phyloP scores from a whole-genome alignment of 2,888 invertebrate species.

The Schrankia costaestrigalis region DNA sequence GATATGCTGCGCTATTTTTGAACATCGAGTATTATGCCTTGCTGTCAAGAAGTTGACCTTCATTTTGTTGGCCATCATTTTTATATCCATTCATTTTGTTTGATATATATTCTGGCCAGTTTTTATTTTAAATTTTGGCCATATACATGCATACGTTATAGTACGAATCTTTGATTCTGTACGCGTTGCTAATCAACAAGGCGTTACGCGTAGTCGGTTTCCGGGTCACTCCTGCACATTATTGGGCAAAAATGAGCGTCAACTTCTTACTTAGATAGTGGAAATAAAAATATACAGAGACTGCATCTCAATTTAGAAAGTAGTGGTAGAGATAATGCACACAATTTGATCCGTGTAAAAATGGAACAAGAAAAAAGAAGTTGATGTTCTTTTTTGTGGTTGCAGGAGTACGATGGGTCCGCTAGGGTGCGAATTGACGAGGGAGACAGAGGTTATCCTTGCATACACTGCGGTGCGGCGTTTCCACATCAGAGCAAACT shows the following conservation, averaged over 20 bases:
- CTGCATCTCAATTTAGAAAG: conserved; percentile 79
- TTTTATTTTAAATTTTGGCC: conserved; percentile 70
- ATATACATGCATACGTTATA: conserved; percentile 64
- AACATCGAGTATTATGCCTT: conserved; percentile 78
- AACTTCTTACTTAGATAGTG: conserved; percentile 86
- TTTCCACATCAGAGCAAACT: conserved; percentile 95
- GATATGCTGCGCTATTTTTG: conserved; percentile 74
- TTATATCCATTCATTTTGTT: conserved; percentile 82
- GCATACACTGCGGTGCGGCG: conserved; percentile 94
- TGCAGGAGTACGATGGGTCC: conserved; percentile 94
- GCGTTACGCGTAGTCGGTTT: conserved; percentile 73
- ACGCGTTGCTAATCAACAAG: conserved; percentile 73
- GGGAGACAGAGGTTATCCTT: conserved; percentile 84
- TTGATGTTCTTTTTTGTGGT: conserved; percentile 92
- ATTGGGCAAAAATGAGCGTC: conserved; percentile 92
- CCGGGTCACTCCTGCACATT: conserved; percentile 79
- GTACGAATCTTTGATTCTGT: conserved; percentile 63
- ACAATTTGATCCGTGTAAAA: conserved; percentile 65
- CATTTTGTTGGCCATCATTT: conserved; percentile 94
- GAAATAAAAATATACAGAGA: conserved; percentile 64
- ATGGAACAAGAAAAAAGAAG: conserved; percentile 87
- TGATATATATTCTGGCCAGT: conserved; percentile 77
- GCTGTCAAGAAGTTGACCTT: conserved; percentile 97
- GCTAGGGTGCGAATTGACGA: conserved; percentile 76
- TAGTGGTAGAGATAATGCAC: conserved; percentile 77